Evolutionary conservation across 2,888 invertebrate genomes (phyloP).

Genomic region (Archips crataeganus): DNA sequence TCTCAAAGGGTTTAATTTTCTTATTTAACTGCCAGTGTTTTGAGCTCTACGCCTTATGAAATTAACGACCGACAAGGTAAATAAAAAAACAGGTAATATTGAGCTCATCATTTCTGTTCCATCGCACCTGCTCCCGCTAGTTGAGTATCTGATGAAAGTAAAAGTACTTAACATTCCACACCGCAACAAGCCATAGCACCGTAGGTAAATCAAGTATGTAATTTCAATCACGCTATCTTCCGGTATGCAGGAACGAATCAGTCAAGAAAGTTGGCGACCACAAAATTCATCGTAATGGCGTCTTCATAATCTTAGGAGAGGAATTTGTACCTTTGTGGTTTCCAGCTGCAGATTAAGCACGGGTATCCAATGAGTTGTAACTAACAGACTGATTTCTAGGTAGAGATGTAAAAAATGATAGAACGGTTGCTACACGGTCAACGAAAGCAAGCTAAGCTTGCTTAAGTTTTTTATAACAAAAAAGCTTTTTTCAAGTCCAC

Average conservation of each 20-base stretch:
- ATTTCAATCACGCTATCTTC: slow-evolving; percentile 52
- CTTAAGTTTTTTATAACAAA: no score
- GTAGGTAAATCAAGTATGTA: slow-evolving; percentile 43
- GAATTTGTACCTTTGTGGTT: slow-evolving; percentile 45
- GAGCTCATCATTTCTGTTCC: slow-evolving; percentile 15
- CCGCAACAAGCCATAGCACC: slow-evolving; percentile 13
- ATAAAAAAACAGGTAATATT: background rate
- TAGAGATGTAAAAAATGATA: no score
- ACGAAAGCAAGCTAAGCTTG: no score
- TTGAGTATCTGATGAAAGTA: slow-evolving; percentile 37
- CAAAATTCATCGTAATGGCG: slow-evolving; percentile 43
- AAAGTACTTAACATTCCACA: slow-evolving; percentile 38
- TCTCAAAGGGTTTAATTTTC: no score
- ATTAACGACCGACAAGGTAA: background rate
- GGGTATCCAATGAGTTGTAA: slow-evolving; percentile 20
- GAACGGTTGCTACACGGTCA: no score
- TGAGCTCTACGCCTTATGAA: background rate
- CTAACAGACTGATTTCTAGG: background rate
- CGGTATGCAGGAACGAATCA: slow-evolving; percentile 53
- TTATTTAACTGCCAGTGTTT: no score
- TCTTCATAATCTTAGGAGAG: slow-evolving; percentile 41
- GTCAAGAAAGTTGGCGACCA: slow-evolving; percentile 48
- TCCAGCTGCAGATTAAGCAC: slow-evolving; percentile 26
- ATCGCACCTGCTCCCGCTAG: slow-evolving; percentile 1
- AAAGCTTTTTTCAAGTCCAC: no score